Evolutionary conservation across 1,140 invertebrate genomes (phyloP), one percentile per base, ranked within the genome.

Genomic region (Ceratosolen fusciceps): DNA sequence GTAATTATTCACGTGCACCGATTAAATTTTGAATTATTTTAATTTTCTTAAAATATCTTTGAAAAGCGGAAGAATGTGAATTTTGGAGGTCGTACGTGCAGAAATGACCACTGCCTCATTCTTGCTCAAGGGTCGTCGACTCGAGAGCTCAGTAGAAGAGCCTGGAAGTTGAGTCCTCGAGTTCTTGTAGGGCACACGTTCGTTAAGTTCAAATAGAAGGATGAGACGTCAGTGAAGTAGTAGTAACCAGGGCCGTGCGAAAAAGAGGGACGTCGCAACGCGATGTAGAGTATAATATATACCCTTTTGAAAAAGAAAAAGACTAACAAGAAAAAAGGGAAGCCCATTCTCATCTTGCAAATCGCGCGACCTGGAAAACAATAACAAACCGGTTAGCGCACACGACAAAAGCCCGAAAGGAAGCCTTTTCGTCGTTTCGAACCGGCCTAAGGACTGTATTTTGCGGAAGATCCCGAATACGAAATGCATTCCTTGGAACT

Each of bases 401-500:
- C 68, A 65, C 58, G 54, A 77, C 79, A 34, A 67, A 77, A 78
- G 72, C 68, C 74, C 79, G n/a, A 81, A 77, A 82, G 77, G 71
- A 73, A 67, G 62, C 39, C 37, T 60, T 65, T 70, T 39, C 65
- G 52, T 75, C 68, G 74, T 58, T 75, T 21, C 47, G 77, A 82
- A 80, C 81, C 74, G 80, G 71, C 80, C 80, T 58, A 77, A 77
- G 79, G 81, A 10, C 56, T 82, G 83, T 88, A 88, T 88, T 88
- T 85, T 83, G 75, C 84, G 84, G 86, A 87, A 85, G 84, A 88
- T 86, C 83, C 84, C 86, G 88, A 88, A 88, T 88, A 84, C 87
- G 84, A 88, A 88, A 88, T 88, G 85, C 87, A 87, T 89, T 89
- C 87, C 84, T 85, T 79, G 86, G 84, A 87, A 87, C 85, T 84